Evolutionary conservation across 1,140 invertebrate species (phyloP).

Genomic region (Habropoda laboriosa): DNA sequence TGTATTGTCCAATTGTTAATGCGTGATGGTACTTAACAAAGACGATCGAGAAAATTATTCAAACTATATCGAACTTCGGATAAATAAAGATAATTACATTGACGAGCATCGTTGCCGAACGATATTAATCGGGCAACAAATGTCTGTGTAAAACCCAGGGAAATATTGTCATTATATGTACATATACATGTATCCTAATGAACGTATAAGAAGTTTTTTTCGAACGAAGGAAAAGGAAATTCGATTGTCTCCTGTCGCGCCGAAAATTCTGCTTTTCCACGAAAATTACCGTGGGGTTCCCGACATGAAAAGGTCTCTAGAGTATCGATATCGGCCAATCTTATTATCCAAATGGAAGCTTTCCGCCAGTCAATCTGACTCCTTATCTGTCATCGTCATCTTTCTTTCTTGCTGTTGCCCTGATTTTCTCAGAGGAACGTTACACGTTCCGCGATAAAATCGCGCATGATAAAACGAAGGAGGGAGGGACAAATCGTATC

Average conservation of each 20-base stretch:
- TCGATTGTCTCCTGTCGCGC: neutral
- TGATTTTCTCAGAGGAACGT: neutral
- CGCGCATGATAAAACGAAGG: too few species aligned
- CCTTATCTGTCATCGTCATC: neutral
- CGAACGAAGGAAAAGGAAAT: too few species aligned
- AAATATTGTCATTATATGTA: neutral
- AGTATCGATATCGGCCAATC: neutral
- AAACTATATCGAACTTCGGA: too few species aligned
- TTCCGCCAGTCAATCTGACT: neutral
- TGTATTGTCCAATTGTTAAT: slow-evolving; percentile 17
- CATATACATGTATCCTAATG: too few species aligned
- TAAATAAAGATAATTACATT: too few species aligned
- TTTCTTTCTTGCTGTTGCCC: neutral
- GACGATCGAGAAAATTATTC: neutral
- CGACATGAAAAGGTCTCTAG: neutral
- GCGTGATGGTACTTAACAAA: neutral
- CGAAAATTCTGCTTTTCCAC: neutral
- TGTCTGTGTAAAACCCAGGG: neutral
- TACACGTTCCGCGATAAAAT: neutral
- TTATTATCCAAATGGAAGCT: slow-evolving; percentile 12
- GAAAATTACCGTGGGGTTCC: neutral
- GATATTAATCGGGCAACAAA: neutral
- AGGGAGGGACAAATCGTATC: neutral
- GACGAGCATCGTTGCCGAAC: neutral
- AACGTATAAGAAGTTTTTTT: neutral